Percentiles rank a stretch among this genome's conserved stretches.
These are phyloP conservation scores for Paramuricea clavata DNA, from an alignment of 92 coral and sea anemone genomes.

Conservation along the genomic window DNA sequence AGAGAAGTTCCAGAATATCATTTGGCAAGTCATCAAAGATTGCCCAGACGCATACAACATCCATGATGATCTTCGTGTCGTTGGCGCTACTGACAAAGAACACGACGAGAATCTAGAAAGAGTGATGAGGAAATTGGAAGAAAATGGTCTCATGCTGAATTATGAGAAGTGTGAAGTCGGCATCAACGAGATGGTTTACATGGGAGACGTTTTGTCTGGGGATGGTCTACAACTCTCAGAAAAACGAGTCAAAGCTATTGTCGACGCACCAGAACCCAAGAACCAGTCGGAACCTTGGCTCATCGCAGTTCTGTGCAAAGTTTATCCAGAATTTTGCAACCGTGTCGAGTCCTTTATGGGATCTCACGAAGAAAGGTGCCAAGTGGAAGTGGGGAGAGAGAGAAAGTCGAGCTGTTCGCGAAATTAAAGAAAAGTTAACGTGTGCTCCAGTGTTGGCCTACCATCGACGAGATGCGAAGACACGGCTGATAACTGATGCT, in stretches of 20 bases:
- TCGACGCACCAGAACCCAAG: constrained; percentile 49
- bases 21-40: constrained; percentile 54
- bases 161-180: constrained; percentile 64
- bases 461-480: constrained; percentile 61
- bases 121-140: constrained; percentile 56
- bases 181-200: constrained; percentile 49
- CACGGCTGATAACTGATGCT: constrained; percentile 75
- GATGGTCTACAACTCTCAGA: constrained; percentile 40
- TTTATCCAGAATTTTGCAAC: constrained; percentile 74
- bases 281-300: constrained; percentile 69
- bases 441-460: constrained; percentile 73
- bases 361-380: constrained; percentile 47
- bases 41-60: constrained; percentile 61
- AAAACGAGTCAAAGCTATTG: constrained; percentile 36
- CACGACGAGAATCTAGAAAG: constrained; percentile 50
- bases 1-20: constrained; percentile 62
- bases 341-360: constrained; percentile 69
- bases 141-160: constrained; percentile 53
- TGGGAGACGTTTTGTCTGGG: constrained; percentile 59
- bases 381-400: constrained; percentile 43
- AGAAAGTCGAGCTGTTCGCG: constrained; percentile 54
- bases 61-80: constrained; percentile 64
- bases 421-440: constrained; percentile 49
- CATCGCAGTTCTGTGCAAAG: constrained; percentile 67
- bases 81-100: constrained; percentile 53